phyloP scores from a whole-genome alignment of 2,113 vertebrate genomes.

The Mionectes macconnelli region DNA sequence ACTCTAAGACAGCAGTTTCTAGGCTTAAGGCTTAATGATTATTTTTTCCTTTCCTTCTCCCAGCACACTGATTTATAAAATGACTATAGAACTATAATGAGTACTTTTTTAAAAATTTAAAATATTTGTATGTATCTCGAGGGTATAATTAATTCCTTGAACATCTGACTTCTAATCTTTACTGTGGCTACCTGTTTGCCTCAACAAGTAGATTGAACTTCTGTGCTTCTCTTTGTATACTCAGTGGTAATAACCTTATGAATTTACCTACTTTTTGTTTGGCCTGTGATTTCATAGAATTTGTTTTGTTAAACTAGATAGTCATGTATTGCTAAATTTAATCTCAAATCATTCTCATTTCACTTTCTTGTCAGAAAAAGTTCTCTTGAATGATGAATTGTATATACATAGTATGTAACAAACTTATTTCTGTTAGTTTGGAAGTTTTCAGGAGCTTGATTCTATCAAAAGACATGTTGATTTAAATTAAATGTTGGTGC shows the following conservation, averaged over 20 bases:
- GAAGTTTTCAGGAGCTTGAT: neutral
- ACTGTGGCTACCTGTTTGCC: neutral
- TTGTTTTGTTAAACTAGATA: neutral
- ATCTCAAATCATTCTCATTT: neutral
- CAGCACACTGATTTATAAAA: neutral
- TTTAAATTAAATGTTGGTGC: neutral
- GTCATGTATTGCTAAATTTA: neutral
- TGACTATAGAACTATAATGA: neutral
- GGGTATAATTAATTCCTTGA: neutral
- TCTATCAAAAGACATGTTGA: accelerated
- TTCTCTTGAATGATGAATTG: neutral
- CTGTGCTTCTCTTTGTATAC: neutral
- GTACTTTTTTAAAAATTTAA: neutral
- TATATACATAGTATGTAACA: accelerated
- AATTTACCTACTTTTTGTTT: neutral
- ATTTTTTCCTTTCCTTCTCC: neutral
- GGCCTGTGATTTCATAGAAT: neutral
- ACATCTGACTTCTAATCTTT: neutral
- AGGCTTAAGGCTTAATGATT: neutral
- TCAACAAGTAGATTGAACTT: neutral
- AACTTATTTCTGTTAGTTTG: neutral
- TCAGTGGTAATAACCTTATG: neutral
- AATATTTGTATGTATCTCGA: neutral
- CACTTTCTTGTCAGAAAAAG: neutral
- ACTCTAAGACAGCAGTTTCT: neutral